These are phyloP conservation scores for Coremacera marginata DNA, from an alignment of 2,888 invertebrate genomes.

Conservation along the genomic window DNA sequence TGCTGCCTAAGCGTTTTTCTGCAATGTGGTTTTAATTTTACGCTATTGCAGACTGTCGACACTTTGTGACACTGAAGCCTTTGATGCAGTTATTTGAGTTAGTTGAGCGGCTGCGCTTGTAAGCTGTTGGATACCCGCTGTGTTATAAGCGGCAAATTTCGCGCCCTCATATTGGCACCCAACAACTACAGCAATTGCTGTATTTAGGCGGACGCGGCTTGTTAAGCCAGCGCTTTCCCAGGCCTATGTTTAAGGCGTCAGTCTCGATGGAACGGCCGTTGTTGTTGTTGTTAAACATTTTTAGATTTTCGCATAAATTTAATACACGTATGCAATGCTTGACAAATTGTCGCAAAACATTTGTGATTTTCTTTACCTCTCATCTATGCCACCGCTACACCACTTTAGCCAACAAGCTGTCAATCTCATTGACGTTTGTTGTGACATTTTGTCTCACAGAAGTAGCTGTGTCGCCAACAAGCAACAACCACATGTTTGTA, in stretches of 20 bases:
- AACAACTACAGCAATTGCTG: constrained; percentile 7
- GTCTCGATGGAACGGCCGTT: neutral
- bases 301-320: constrained; percentile 6
- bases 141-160: constrained; percentile 44
- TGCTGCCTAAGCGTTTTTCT: neutral
- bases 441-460: constrained; percentile 10
- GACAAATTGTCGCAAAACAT: constrained; percentile 11
- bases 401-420: neutral
- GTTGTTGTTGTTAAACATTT: neutral
- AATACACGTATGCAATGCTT: constrained; percentile 1
- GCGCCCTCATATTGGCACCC: constrained; percentile 43
- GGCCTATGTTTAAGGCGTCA: neutral
- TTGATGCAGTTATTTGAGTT: neutral
- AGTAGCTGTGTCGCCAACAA: neutral
- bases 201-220: constrained; percentile 24
- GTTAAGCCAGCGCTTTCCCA: constrained; percentile 16
- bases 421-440: constrained; percentile 14
- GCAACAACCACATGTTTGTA: constrained; percentile 22
- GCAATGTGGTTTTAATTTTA: constrained; percentile 47
- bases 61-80: constrained; percentile 39
- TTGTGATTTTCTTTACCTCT: neutral
- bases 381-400: neutral
- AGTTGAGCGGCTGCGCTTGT: neutral
- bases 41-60: constrained; percentile 44
- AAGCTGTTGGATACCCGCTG: constrained; percentile 37